Percentiles rank a stretch among this genome's conserved stretches.
Conservation (phyloP, 2,888 invertebrate species). For the Lapara coniferarum region DNA sequence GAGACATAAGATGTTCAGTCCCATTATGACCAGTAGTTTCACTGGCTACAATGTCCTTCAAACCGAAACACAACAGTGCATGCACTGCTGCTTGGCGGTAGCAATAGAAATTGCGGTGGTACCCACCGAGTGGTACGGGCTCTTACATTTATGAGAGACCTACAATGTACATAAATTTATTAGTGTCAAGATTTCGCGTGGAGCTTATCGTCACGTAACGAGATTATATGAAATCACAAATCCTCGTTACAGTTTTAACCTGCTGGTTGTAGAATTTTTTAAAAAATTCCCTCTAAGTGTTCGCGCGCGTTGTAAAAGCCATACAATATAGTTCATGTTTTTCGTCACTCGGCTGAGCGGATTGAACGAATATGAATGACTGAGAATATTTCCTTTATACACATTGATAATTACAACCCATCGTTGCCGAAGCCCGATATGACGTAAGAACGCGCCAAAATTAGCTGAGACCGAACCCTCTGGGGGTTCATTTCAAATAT, state of each 20-base stretch:
- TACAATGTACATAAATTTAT: too few species aligned
- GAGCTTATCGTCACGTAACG: conserved; percentile 18
- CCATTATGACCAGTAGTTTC: too few species aligned
- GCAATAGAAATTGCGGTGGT: too few species aligned
- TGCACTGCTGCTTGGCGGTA: too few species aligned
- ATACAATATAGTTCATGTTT: conserved; percentile 19
- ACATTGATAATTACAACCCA: conserved; percentile 22
- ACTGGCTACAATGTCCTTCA: too few species aligned
- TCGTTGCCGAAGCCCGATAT: conserved; percentile 27
- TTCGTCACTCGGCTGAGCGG: background rate
- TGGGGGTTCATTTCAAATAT: conserved; percentile 59
- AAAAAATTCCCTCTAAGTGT: conserved; percentile 2
- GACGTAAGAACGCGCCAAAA: too few species aligned
- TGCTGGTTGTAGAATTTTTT: conserved; percentile 5
- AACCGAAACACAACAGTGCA: too few species aligned
- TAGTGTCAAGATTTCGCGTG: background rate
- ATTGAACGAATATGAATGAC: conserved; percentile 5
- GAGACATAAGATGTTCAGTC: too few species aligned
- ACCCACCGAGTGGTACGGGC: too few species aligned
- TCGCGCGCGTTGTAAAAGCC: conserved; percentile 15
- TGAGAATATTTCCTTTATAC: conserved; percentile 12
- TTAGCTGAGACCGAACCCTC: conserved; percentile 35
- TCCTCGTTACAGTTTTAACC: conserved; percentile 16
- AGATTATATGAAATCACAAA: conserved; percentile 22
- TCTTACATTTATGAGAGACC: too few species aligned